Evolutionary conservation across 2,113 vertebrate species (phyloP).

Genomic region (Falco punctatus): DNA sequence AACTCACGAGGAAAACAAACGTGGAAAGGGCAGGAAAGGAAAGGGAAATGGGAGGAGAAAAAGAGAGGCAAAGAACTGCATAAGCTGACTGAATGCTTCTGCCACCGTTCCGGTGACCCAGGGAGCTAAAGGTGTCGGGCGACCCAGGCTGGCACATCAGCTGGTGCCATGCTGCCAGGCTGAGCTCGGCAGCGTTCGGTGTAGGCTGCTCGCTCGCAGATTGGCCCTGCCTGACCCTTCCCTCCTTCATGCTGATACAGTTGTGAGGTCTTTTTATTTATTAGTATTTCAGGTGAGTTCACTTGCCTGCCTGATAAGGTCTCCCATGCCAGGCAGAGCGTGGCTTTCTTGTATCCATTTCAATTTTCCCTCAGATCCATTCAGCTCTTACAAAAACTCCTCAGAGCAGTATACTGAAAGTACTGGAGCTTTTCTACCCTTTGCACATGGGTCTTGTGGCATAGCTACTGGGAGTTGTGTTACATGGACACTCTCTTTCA

Average conservation of each 20-base stretch:
- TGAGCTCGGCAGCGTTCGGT: accelerated
- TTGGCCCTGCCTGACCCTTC: not conserved
- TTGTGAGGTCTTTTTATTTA: not conserved
- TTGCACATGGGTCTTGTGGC: accelerated
- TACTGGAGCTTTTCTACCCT: not conserved
- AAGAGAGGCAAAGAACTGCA: not conserved
- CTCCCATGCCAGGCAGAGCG: not conserved
- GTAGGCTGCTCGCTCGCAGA: not conserved
- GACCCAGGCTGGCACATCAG: accelerated
- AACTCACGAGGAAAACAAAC: not conserved
- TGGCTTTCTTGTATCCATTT: not conserved
- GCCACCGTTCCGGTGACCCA: accelerated
- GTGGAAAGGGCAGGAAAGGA: not conserved
- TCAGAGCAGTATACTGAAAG: not conserved
- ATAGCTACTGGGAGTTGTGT: not conserved
- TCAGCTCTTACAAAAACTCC: not conserved
- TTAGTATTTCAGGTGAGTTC: not conserved
- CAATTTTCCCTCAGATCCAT: not conserved
- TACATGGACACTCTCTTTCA: not conserved
- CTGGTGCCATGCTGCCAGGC: accelerated
- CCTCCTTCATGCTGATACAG: not conserved
- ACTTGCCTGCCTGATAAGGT: not conserved
- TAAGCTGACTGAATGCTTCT: not conserved
- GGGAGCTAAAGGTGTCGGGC: not conserved
- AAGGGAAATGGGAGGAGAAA: not conserved